Evolutionary conservation across 2,888 invertebrate species (phyloP).

Genomic region (Caenorhabditis virilis): DNA sequence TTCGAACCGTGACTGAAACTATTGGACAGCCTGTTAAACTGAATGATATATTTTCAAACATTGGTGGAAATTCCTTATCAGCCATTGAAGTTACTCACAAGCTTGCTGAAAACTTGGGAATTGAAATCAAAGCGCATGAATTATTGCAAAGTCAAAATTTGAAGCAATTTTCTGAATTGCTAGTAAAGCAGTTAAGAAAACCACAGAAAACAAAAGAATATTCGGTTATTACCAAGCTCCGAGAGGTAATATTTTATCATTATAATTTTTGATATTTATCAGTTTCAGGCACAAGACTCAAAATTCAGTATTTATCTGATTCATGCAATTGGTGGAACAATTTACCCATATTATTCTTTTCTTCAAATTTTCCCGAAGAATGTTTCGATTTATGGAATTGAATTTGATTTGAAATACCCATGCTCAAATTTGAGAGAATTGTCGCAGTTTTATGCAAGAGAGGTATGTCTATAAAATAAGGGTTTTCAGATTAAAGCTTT

Average conservation of each 20-base stretch:
- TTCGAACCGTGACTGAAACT: not conserved
- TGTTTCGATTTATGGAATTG: slow-evolving; percentile 59
- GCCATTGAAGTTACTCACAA: slow-evolving; percentile 48
- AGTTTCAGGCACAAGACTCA: slow-evolving; percentile 30
- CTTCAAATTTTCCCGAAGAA: slow-evolving; percentile 53
- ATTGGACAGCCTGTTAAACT: slow-evolving; percentile 13
- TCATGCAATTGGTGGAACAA: slow-evolving; percentile 66
- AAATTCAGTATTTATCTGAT: slow-evolving; percentile 55
- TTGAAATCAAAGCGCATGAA: slow-evolving; percentile 38
- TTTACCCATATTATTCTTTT: slow-evolving; percentile 63
- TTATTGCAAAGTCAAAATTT: slow-evolving; percentile 31
- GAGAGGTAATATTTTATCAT: slow-evolving; percentile 28
- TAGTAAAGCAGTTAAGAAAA: not conserved
- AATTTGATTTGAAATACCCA: slow-evolving; percentile 50
- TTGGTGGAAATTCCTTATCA: slow-evolving; percentile 60
- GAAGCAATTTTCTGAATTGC: slow-evolving; percentile 6
- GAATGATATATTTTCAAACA: slow-evolving; percentile 45
- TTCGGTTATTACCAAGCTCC: slow-evolving; percentile 36
- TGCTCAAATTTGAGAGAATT: slow-evolving; percentile 50
- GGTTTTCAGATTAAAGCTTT: no score
- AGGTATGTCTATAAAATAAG: slow-evolving; percentile 43
- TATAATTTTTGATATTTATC: not conserved
- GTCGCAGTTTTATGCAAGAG: slow-evolving; percentile 54
- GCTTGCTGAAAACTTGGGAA: slow-evolving; percentile 40
- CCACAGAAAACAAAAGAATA: slow-evolving; percentile 7